phyloP scores from a whole-genome alignment of 2,888 invertebrate genomes.

The Rugalucina vietnamica region DNA sequence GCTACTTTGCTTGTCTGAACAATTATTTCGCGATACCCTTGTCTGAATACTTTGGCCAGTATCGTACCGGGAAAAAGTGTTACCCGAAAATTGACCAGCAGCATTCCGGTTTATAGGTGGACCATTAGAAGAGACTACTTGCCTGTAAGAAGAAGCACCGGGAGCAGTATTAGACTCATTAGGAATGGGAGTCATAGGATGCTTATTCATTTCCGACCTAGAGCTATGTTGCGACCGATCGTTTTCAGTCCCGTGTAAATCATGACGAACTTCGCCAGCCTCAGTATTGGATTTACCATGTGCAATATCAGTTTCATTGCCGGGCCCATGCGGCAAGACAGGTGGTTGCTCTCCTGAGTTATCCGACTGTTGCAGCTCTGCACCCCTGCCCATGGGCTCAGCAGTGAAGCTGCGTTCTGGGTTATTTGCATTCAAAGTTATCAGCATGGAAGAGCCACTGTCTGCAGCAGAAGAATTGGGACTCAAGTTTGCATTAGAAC shows the following conservation, averaged over 20 bases:
- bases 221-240: neutral
- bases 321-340: neutral
- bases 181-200: neutral
- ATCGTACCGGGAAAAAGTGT: too few relatives aligned
- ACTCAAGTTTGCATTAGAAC: neutral
- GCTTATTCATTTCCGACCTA: neutral
- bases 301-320: neutral
- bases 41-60: neutral
- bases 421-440: neutral
- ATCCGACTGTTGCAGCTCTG: neutral
- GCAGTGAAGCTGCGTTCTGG: neutral
- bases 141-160: neutral
- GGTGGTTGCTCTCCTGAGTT: neutral
- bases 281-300: neutral
- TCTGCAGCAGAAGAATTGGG: neutral
- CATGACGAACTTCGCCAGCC: neutral
- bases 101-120: neutral
- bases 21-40: neutral
- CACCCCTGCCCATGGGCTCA: neutral
- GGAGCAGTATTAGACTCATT: neutral
- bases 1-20: neutral
- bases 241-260: neutral
- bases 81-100: too few relatives aligned
- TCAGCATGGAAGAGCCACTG: neutral
- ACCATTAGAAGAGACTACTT: neutral